Percentiles rank a stretch among this genome's conserved stretches.
Evolutionary conservation across 2,797 vertebrate species (phyloP).

Genomic region (Protosalanx chinensis): DNA sequence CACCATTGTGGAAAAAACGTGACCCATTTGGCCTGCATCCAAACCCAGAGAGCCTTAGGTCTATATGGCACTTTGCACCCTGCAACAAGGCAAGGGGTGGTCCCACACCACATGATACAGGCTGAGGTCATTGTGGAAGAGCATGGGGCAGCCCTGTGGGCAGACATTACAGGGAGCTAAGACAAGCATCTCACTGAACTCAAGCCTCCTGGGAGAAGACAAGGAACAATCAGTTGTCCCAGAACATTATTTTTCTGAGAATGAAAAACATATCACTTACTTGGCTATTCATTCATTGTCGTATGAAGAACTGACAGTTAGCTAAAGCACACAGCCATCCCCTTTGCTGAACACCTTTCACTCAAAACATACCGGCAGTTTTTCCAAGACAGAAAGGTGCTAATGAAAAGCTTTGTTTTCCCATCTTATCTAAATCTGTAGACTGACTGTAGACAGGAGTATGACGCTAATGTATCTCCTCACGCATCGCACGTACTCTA

Average conservation of each 20-base stretch:
- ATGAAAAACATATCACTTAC: neutral
- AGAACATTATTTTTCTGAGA: constrained; percentile 2
- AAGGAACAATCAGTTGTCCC: constrained; percentile 5
- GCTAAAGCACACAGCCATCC: neutral
- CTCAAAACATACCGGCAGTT: too few species aligned
- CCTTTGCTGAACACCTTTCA: neutral
- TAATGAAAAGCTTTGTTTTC: neutral
- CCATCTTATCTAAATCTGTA: neutral
- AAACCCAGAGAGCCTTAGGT: constrained; percentile 13
- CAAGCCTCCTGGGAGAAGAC: constrained; percentile 28
- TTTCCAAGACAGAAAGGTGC: neutral
- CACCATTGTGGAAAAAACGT: neutral
- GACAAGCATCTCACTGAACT: constrained; percentile 23
- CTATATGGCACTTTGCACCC: constrained; percentile 17
- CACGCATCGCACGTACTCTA: neutral
- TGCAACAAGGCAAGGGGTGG: constrained; percentile 35
- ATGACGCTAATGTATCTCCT: neutral
- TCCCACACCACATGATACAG: constrained; percentile 45
- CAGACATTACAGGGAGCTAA: constrained; percentile 25
- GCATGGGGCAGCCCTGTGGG: constrained; percentile 24
- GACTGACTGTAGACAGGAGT: neutral
- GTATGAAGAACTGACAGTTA: neutral
- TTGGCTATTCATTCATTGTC: neutral
- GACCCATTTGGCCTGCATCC: constrained; percentile 22
- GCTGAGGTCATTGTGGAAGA: constrained; percentile 47